phyloP scores from a whole-genome alignment of 2,113 vertebrate genomes.

The Daphoenositta chrysoptera region DNA sequence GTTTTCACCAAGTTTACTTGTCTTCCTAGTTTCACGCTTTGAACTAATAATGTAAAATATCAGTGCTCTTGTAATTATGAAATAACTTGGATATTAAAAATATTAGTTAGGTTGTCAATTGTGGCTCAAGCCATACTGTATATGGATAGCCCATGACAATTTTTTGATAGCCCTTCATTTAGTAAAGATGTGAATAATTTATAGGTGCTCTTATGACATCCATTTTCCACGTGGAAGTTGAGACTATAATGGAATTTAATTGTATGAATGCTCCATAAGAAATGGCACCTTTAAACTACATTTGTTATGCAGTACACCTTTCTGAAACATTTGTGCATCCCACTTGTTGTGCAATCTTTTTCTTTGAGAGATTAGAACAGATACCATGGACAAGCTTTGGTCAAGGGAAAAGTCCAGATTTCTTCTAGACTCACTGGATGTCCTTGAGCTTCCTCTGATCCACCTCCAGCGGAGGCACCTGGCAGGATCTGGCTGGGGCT shows the following conservation, averaged over 20 bases:
- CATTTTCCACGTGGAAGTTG: constrained; percentile 40
- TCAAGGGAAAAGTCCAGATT: background rate
- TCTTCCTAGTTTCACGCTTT: background rate
- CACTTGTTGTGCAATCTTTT: background rate
- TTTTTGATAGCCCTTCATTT: constrained; percentile 66
- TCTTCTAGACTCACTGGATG: background rate
- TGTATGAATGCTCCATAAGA: constrained; percentile 4
- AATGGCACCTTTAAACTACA: background rate
- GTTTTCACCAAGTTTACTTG: background rate
- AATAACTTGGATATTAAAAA: constrained; percentile 67
- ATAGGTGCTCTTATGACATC: constrained; percentile 26
- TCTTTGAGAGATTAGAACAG: background rate
- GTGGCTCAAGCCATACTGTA: constrained; percentile 41
- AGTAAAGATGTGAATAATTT: constrained; percentile 66
- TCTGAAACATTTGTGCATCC: background rate
- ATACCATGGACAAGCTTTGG: background rate
- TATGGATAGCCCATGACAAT: constrained; percentile 61
- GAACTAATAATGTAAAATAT: constrained; percentile 1
- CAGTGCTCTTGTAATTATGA: constrained; percentile 18
- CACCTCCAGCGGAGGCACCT: background rate
- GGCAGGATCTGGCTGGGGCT: background rate
- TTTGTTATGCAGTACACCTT: background rate
- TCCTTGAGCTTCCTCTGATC: background rate
- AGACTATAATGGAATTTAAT: constrained; percentile 47
- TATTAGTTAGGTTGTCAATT: constrained; percentile 64